phyloP scores from a whole-genome alignment of 2,113 vertebrate species.

The Hirundichthys speculiger region DNA sequence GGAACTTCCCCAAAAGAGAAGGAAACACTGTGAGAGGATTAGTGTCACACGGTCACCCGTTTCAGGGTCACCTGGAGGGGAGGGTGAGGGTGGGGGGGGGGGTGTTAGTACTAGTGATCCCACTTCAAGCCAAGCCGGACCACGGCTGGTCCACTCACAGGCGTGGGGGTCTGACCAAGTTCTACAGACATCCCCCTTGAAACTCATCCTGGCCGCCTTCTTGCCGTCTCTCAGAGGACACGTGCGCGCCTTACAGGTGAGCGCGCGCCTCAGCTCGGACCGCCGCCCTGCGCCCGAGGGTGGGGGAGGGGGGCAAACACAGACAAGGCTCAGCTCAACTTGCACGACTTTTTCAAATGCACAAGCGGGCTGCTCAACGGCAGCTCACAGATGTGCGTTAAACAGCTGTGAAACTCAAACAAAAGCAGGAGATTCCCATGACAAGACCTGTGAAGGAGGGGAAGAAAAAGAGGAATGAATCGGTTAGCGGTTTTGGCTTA shows the following conservation, averaged over 20 bases:
- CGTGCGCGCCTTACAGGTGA: conserved; percentile 37
- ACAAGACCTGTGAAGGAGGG: conserved; percentile 32
- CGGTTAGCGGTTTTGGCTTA: conserved; percentile 82
- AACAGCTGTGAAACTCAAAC: conserved; percentile 2
- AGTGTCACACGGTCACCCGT: conserved; percentile 44
- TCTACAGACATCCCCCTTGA: conserved; percentile 48
- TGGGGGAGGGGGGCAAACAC: conserved; percentile 66
- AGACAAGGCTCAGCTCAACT: conserved; percentile 37
- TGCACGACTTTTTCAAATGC: conserved; percentile 23
- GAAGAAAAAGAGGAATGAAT: background rate
- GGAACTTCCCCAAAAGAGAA: conserved; percentile 42
- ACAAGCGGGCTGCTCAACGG: background rate
- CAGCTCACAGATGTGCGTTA: background rate
- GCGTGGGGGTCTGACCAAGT: conserved; percentile 46
- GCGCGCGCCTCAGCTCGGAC: conserved; percentile 19
- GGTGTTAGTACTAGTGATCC: conserved; percentile 64
- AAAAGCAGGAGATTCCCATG: background rate
- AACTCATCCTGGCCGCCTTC: conserved; percentile 9
- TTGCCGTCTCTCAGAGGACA: conserved; percentile 22
- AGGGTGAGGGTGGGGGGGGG: background rate
- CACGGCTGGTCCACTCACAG: conserved; percentile 72
- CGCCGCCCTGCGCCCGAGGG: conserved; percentile 46
- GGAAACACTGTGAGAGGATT: conserved; percentile 35
- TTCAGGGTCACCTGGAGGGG: conserved; percentile 11
- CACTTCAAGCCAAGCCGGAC: conserved; percentile 54